phyloP scores from a whole-genome alignment of 2,888 invertebrate species.

The Drosophila gaucha region DNA sequence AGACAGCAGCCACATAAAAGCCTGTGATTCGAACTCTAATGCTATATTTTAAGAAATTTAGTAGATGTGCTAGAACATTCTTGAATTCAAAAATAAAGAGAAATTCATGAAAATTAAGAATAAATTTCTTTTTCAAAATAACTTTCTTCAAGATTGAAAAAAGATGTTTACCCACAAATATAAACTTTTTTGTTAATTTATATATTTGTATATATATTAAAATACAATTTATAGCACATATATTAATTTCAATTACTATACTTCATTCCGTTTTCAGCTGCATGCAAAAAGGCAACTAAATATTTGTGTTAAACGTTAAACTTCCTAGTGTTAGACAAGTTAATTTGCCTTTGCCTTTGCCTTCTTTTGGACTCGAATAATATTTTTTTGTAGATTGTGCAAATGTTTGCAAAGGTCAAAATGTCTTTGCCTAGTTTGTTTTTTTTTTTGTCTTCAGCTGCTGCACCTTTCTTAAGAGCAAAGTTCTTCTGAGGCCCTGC shows the following conservation, averaged over 20 bases:
- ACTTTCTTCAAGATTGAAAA: too few species aligned
- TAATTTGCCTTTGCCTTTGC: conserved; percentile 11
- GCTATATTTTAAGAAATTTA: too few species aligned
- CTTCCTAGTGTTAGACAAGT: conserved; percentile 5
- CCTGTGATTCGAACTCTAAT: too few species aligned
- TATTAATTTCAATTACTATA: too few species aligned
- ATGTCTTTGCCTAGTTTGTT: not conserved
- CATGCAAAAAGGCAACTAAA: not conserved
- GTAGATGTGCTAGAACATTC: too few species aligned
- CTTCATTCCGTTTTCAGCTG: not conserved
- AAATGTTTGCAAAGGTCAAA: conserved; percentile 26
- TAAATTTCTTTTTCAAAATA: too few species aligned
- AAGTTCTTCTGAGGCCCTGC: not conserved
- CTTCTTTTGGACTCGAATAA: not conserved
- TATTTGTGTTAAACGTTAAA: not conserved
- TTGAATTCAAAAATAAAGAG: too few species aligned
- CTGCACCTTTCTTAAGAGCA: not conserved
- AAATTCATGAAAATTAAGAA: too few species aligned
- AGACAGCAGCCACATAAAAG: too few species aligned
- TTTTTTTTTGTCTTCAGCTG: not conserved
- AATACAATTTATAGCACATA: not conserved
- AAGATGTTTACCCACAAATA: too few species aligned
- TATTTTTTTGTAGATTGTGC: conserved; percentile 3
- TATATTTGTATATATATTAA: not conserved
- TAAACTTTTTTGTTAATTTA: not conserved